Conservation (phyloP, 2,888 invertebrate genomes). For the Noctua fimbriata region DNA sequence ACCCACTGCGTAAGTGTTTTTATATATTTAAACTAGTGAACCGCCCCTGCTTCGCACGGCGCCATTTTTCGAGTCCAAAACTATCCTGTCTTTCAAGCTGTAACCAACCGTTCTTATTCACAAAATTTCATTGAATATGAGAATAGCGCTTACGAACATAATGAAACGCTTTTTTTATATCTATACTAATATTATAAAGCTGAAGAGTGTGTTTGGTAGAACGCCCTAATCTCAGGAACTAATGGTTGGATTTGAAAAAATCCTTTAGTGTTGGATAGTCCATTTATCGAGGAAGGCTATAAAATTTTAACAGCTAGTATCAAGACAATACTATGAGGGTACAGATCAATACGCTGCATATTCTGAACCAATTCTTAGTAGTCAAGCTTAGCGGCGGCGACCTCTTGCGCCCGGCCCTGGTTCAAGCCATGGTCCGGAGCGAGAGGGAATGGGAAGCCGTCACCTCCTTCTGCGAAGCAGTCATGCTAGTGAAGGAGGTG, state of each 20-base stretch:
- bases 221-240: no score
- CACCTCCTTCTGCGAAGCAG: no score
- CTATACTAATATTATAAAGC: no score
- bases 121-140: not conserved
- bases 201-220: no score
- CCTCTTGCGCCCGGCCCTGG: no score
- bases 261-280: no score
- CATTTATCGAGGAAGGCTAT: no score
- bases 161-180: not conserved
- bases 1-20: not conserved
- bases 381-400: constrained; percentile 2
- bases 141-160: not conserved
- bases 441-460: no score
- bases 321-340: not conserved
- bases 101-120: not conserved
- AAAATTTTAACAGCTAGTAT: no score
- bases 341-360: constrained; percentile 9
- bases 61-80: not conserved
- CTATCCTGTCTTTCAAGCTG: not conserved
- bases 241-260: no score
- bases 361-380: not conserved
- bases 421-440: no score
- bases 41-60: not conserved
- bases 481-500: no score
- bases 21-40: not conserved